These are phyloP conservation scores for Theristicus caerulescens DNA, from an alignment of 2,113 vertebrate genomes.

Conservation along the genomic window DNA sequence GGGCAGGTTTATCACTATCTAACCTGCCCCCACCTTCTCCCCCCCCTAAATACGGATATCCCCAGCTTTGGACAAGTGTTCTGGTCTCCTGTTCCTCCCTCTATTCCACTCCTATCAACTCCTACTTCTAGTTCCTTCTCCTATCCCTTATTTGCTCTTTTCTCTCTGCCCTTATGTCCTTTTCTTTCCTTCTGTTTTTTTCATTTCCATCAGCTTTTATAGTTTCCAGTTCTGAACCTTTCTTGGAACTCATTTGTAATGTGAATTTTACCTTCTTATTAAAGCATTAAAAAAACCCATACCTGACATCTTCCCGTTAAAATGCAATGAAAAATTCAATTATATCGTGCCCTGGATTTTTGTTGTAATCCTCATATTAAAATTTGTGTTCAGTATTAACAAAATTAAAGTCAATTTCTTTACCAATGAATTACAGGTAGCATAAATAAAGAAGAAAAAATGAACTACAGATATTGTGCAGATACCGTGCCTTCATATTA, in stretches of 20 bases:
- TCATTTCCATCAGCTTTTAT: neutral
- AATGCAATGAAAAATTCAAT: slow-evolving; percentile 69
- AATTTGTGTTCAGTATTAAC: slow-evolving; percentile 65
- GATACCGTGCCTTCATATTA: slow-evolving; percentile 50
- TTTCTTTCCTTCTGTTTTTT: neutral
- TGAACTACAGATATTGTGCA: slow-evolving; percentile 46
- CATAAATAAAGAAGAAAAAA: slow-evolving; percentile 65
- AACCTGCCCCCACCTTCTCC: neutral
- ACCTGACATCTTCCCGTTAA: slow-evolving; percentile 16
- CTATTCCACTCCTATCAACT: neutral
- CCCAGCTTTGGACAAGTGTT: neutral
- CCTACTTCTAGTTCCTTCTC: neutral
- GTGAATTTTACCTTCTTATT: slow-evolving; percentile 17
- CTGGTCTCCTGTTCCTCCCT: neutral
- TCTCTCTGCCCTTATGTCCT: neutral
- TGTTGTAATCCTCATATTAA: slow-evolving; percentile 60
- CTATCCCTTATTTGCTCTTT: neutral
- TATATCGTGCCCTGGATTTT: slow-evolving; percentile 51
- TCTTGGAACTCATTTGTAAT: neutral
- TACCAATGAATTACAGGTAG: slow-evolving; percentile 58
- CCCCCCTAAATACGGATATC: neutral
- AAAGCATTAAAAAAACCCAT: slow-evolving; percentile 19
- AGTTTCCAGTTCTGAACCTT: slow-evolving; percentile 17
- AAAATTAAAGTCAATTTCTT: slow-evolving; percentile 69
- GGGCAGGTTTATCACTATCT: neutral